Base-by-base conservation (phyloP, 1,140 invertebrate species). In the Pseudomyrmex gracilis region DNA sequence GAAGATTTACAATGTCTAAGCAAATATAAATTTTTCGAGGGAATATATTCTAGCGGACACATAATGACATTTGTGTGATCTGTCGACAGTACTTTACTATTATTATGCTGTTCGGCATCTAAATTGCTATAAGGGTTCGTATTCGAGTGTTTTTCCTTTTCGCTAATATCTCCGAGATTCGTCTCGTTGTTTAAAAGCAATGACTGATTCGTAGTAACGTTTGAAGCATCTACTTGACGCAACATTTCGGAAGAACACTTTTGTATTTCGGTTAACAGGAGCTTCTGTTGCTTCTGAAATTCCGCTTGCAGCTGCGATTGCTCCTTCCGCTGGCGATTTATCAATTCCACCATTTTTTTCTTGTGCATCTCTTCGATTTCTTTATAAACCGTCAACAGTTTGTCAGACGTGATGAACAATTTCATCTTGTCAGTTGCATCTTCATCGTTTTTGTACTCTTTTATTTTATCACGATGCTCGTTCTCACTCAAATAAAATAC, bases 341-440 rank as follows among this genome's bases (percentile, higher is more conserved):
- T 92, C 61, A 96, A 85, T 53, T 94, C 95, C 0, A 92, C 90
- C 95, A 96, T 95, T 90, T 96, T 95, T 45, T 93, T 93, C n/a
- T 95, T 93, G 83, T 96, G 95, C 76, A 95, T 94, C 61, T 95
- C 95, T 88, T 96, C 95, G 84, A 96, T 95, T 87, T 96, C 95
- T 73, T 94, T 92, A 55, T 95, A 94, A 45, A 94, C 89, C n/a
- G 85, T 83, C 60, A 94, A 57, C 34, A 95, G 88, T 86, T 93
- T 94, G 8, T 94, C 92, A 8, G 93, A 91, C 0, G 92, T 91
- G 45, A 90, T 76, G 3, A 78, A 83, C 61, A 90, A 85, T 49
- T 90, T 91, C 13, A 13, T 74, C 66, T 89, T 90, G 7, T 73
- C 60, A 4, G 15, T 20, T 17, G 86, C 71, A 7, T 84, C 63